Base-by-base conservation (phyloP, 2,888 invertebrate genomes). In the Lasioglossum lativentre region DNA sequence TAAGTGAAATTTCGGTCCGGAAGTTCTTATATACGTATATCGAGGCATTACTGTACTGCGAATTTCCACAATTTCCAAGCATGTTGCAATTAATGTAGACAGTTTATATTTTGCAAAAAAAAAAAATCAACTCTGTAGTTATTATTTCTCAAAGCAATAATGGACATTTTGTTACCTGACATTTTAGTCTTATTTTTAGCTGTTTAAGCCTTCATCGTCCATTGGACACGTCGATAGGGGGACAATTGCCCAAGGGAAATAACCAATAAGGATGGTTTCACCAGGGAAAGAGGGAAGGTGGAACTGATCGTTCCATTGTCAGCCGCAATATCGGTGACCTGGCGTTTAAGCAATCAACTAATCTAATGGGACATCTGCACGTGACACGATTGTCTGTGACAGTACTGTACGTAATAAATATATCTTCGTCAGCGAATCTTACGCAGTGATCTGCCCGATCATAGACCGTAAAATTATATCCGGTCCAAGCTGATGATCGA, bases 221-320 rank as follows among this genome's bases (percentile, higher is more conserved):
- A 80, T 73, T 59, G 75, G 14, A 71, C 59, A 80, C 75, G 79
- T 74, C 86, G 75, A 73, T 85, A 80, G 52, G 78, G 78, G 85
- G 81, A 86, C 89, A 90, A 91, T 92, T 91, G 86, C 80, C 85
- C 86, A 70, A 78, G 91, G 92, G 92, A 92, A 91, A 89, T 90
- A 75, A 78, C 82, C 88, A 91, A 92, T 91, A 82, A 89, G 86
- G 82, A 80, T 85, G 77, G 85, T 78, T 82, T 78, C 78, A 74
- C 77, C 66, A 71, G 86, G 82, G 83, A 88, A 90, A 85, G 83
- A 81, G 84, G 78, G 78, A 75, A 81, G 86, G 84, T 45, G 45
- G 85, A 89, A 85, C 80, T 72, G 86, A 89, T 90, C 80, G 73
- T 72, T 52, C 83, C 73, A 90, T 91, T 88, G 85, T 86, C 78